phyloP scores from a whole-genome alignment of 2,113 vertebrate species.

The Poeciliopsis occidentalis region DNA sequence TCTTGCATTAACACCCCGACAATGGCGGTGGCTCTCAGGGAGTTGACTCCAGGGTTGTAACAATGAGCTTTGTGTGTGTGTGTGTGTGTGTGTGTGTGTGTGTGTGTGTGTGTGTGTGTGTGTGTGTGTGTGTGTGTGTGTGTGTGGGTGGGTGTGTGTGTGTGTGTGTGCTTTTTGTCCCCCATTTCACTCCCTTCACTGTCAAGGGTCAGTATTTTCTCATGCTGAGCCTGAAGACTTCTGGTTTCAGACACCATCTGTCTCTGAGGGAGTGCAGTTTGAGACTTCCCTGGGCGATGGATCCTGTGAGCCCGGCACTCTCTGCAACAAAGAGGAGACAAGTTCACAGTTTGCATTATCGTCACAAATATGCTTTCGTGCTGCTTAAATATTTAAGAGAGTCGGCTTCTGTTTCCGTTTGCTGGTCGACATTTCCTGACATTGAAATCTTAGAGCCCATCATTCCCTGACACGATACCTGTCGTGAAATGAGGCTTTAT shows the following conservation, averaged over 20 bases:
- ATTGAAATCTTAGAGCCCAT: no score
- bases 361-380: no score
- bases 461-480: no score
- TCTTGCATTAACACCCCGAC: constrained; percentile 45
- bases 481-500: no score
- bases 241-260: constrained; percentile 55
- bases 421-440: no score
- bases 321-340: no score
- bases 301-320: no score
- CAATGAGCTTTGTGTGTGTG: constrained; percentile 41
- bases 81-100: background rate
- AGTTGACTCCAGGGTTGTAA: constrained; percentile 36
- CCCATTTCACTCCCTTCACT: constrained; percentile 4
- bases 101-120: constrained; percentile 4
- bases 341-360: no score
- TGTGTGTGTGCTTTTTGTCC: constrained; percentile 17
- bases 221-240: constrained; percentile 49
- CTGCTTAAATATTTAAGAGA: no score
- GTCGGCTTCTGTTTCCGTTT: no score
- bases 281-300: background rate
- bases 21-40: constrained; percentile 25
- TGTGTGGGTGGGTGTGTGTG: background rate
- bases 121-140: background rate
- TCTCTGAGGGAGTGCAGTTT: constrained; percentile 24
- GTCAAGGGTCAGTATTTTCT: constrained; percentile 60